Conservation (phyloP, 2,797 vertebrate genomes). For the Garrulus glandarius region DNA sequence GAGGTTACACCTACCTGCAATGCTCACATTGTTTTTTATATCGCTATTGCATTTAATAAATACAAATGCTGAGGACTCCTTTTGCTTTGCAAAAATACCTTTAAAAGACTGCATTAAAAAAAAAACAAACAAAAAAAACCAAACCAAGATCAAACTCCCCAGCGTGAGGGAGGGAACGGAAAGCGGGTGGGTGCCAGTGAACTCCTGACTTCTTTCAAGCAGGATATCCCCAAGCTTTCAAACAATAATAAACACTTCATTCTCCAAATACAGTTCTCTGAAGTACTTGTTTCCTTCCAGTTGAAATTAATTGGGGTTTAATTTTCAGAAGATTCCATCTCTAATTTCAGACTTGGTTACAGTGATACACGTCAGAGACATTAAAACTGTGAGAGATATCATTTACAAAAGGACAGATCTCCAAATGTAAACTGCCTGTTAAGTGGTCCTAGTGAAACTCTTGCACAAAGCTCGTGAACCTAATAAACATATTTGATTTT, state of each 20-base stretch:
- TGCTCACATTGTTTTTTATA: neutral
- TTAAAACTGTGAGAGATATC: neutral
- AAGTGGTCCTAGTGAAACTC: neutral
- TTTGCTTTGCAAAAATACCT: neutral
- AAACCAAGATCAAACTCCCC: neutral
- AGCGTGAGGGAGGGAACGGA: neutral
- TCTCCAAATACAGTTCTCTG: neutral
- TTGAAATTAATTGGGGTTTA: conserved; percentile 31
- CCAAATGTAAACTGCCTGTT: neutral
- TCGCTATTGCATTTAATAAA: rapidly evolving
- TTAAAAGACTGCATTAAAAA: neutral
- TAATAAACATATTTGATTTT: conserved; percentile 38
- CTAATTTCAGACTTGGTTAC: neutral
- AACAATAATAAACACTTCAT: neutral
- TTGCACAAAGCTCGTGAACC: neutral
- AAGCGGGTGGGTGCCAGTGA: neutral
- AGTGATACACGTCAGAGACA: neutral
- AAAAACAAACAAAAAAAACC: neutral
- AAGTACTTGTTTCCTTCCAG: conserved; percentile 15
- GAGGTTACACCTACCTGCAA: neutral
- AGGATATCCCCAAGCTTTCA: conserved; percentile 7
- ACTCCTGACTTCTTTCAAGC: neutral
- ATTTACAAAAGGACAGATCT: neutral
- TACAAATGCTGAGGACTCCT: neutral
- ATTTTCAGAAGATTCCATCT: conserved; percentile 1